These are phyloP conservation scores for Diglossa cyanea DNA, from an alignment of 2,797 vertebrate species.

Conservation along the genomic window DNA sequence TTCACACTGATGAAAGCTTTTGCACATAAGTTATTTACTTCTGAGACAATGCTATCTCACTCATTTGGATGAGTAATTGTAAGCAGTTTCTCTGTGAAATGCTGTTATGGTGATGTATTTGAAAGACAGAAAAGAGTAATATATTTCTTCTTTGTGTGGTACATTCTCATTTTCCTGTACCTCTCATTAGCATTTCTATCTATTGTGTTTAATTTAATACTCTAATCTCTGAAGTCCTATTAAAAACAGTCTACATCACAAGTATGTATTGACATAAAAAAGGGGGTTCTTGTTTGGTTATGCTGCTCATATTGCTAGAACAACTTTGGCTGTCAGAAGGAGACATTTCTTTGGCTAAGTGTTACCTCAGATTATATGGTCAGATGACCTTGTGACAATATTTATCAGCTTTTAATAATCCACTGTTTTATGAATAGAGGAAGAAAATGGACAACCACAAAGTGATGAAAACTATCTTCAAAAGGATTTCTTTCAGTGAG, in stretches of 20 bases:
- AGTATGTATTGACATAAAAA: neutral
- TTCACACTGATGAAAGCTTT: neutral
- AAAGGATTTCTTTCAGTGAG: neutral
- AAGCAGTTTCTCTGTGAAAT: conserved; percentile 5
- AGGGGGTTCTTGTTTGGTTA: neutral
- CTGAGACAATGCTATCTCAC: neutral
- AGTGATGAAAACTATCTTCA: neutral
- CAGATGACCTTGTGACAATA: neutral
- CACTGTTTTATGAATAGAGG: neutral
- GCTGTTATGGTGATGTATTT: conserved; percentile 1
- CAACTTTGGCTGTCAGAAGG: neutral
- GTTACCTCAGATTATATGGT: neutral
- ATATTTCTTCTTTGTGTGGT: neutral
- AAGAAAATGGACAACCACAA: neutral
- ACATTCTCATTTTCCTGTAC: neutral
- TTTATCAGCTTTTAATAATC: neutral
- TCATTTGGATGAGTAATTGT: conserved; percentile 15
- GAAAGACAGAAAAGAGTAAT: neutral
- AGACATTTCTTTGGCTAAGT: neutral
- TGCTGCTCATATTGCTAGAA: neutral
- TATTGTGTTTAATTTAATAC: conserved; percentile 13
- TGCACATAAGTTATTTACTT: neutral
- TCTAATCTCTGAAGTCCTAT: conserved; percentile 8
- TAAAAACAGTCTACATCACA: neutral
- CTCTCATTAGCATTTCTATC: conserved; percentile 19